Conservation (phyloP, 2,888 invertebrate genomes). For the Timema podura region DNA sequence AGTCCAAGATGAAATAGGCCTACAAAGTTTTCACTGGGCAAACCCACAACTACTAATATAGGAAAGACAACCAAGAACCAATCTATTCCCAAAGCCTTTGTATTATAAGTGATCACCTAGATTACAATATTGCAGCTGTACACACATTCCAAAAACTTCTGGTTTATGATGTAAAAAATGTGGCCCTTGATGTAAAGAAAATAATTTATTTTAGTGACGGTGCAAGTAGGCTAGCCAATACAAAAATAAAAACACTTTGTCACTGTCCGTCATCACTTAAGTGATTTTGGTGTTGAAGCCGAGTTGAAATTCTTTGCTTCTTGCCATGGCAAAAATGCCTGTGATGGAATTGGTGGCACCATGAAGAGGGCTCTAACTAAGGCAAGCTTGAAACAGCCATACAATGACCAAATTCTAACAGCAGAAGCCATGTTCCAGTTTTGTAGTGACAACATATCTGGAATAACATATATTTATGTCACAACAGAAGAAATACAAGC, state of each 20-base stretch:
- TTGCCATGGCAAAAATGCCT: neutral
- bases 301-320: neutral
- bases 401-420: neutral
- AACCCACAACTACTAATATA: neutral
- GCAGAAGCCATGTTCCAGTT: conserved; percentile 1
- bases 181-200: neutral
- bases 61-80: neutral
- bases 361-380: neutral
- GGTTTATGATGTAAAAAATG: neutral
- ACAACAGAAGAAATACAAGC: neutral
- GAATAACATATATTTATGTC: neutral
- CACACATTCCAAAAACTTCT: neutral
- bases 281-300: neutral
- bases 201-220: conserved; percentile 1
- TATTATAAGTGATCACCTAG: neutral
- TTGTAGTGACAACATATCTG: neutral
- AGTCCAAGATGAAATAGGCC: neutral
- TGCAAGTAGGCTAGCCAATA: neutral
- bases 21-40: neutral
- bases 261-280: neutral
- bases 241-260: neutral
- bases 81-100: neutral
- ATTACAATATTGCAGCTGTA: neutral
- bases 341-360: neutral
- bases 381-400: neutral